These are phyloP conservation scores for Drosophila emarginata DNA, from an alignment of 2,888 invertebrate species.

Conservation along the genomic window DNA sequence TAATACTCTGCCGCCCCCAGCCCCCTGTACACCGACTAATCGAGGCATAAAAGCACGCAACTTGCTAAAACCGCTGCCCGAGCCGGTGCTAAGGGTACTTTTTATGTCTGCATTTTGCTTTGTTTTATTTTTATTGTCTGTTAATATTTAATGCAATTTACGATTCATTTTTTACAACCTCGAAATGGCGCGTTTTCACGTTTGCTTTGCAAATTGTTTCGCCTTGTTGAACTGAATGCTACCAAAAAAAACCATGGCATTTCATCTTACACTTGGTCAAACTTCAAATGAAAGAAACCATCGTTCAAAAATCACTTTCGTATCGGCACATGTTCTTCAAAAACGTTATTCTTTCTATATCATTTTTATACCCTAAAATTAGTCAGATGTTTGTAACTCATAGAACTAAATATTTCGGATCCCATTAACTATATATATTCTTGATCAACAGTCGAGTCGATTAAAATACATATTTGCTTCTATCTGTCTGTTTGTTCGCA, in stretches of 20 bases:
- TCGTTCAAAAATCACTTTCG: too few relatives aligned
- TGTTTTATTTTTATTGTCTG: slow-evolving; percentile 68
- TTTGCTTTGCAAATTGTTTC: slow-evolving; percentile 36
- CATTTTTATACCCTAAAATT: too few relatives aligned
- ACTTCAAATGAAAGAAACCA: not conserved
- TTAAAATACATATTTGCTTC: too few relatives aligned
- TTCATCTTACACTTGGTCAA: not conserved
- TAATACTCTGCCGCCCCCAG: not conserved
- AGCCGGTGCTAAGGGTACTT: slow-evolving; percentile 30
- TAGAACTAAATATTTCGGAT: too few relatives aligned
- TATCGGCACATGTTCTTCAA: too few relatives aligned
- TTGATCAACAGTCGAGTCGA: too few relatives aligned
- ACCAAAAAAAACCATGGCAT: not conserved
- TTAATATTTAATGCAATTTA: slow-evolving; percentile 75
- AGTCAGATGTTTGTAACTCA: too few relatives aligned
- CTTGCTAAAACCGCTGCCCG: slow-evolving; percentile 48
- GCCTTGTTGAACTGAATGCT: not conserved
- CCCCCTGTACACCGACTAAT: slow-evolving; percentile 63
- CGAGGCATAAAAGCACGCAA: slow-evolving; percentile 71
- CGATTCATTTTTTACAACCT: slow-evolving; percentile 76
- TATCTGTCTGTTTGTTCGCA: too few relatives aligned
- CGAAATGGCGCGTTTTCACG: slow-evolving; percentile 30
- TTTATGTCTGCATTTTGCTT: slow-evolving; percentile 58
- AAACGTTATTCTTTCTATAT: too few relatives aligned
- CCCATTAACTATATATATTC: too few relatives aligned